Base-by-base conservation (phyloP, 2,888 invertebrate species). In the Brenthis ino region DNA sequence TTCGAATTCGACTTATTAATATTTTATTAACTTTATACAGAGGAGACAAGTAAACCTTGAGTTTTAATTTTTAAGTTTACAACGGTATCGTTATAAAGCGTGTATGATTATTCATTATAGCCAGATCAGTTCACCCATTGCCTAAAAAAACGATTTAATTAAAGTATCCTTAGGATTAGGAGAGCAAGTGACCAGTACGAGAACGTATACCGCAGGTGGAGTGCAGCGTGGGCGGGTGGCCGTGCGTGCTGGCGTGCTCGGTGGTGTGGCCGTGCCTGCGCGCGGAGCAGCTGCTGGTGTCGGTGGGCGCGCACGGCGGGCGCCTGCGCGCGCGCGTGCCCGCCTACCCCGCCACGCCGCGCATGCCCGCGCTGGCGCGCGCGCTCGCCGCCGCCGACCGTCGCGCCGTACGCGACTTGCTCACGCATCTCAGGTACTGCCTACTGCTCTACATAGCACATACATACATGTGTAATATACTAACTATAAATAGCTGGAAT, bases 291-390 rank as follows among this genome's bases (percentile, higher is more conserved):
- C 94, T 99, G 74, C 94, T 98, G 69, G 96, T 99, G 69, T 97
- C 98, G 37, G 98, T 99, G 64, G 98, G 99, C 85, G 98, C 98
- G 48, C 98, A 98, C 87, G 97, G 97, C 8, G 99, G 99, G 0
- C 96, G 97, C 89, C 94, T 98, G 78, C 96, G 98, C 74, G 97
- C 98, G 76, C 98, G 98, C 80, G 97, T 99, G 57, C 98, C 98
- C 12, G 98, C 98, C 81, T 98, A 98, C 88, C 96, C 97, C 75
- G 94, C 94, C 74, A 96, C 97, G 69, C 96, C 96, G 47, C 93
- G 96, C 74, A 95, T 97, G 78, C 94, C 95, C 3, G 98, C 98
- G 70, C 94, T 99, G 69, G 97, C 98, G 76, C 93, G 95, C 57
- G 96, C 96, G 55, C 93, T 99, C 58, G 85, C 87, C 47, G 80